Percentiles rank a stretch among this genome's conserved stretches.
Evolutionary conservation across 2,888 invertebrate genomes (phyloP).

Genomic region (Aplocera efformata): DNA sequence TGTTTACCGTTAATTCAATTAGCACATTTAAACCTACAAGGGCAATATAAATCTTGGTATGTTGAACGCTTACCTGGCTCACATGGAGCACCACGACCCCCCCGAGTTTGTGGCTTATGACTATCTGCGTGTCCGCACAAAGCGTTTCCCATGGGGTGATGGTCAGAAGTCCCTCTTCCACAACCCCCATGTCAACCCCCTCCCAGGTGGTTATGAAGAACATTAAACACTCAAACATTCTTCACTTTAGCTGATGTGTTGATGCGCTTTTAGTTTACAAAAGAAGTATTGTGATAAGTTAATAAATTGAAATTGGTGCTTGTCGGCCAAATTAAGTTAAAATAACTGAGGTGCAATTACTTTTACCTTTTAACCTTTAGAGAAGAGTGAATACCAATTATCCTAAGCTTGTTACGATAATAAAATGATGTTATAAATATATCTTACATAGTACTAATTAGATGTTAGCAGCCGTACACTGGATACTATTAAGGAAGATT

Average conservation of each 20-base stretch:
- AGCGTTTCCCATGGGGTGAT: conserved; percentile 97
- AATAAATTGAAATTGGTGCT: conserved; percentile 15
- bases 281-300: conserved; percentile 51
- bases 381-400: too few relatives aligned
- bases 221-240: conserved; percentile 33
- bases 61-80: conserved; percentile 86
- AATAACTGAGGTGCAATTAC: neutral
- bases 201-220: conserved; percentile 91
- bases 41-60: conserved; percentile 86
- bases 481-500: too few relatives aligned
- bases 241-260: conserved; percentile 21
- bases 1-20: too few relatives aligned
- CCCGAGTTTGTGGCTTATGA: conserved; percentile 90
- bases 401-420: too few relatives aligned
- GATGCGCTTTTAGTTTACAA: conserved; percentile 46
- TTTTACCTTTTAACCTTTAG: too few relatives aligned
- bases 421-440: too few relatives aligned
- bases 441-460: too few relatives aligned
- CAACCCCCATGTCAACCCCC: conserved; percentile 88
- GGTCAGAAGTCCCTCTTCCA: conserved; percentile 93
- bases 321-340: neutral
- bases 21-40: too few relatives aligned
- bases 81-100: conserved; percentile 79
- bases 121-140: conserved; percentile 87
- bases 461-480: too few relatives aligned